phyloP scores from a whole-genome alignment of 2,888 invertebrate genomes.

The Strigamia crassipes region DNA sequence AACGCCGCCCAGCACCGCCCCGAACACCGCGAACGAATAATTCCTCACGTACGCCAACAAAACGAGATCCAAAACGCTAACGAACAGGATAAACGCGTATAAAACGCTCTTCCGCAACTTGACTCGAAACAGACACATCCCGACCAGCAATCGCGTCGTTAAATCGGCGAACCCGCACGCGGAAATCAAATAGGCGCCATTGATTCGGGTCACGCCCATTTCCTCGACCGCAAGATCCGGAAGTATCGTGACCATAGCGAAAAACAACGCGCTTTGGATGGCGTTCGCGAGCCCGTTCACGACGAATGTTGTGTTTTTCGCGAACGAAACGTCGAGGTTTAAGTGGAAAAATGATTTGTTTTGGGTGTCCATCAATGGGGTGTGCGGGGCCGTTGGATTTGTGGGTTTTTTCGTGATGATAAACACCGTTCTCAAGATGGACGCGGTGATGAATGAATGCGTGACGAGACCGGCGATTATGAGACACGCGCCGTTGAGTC shows the following conservation, averaged over 20 bases:
- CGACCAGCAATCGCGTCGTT: neutral
- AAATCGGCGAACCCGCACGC: neutral
- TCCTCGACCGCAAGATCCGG: slow-evolving; percentile 34
- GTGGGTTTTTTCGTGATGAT: too few species aligned
- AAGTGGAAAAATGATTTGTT: neutral
- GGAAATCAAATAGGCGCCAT: slow-evolving; percentile 25
- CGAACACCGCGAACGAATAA: neutral
- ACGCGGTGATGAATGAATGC: neutral
- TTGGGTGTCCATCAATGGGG: neutral
- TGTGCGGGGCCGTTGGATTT: too few species aligned
- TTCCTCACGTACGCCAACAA: neutral
- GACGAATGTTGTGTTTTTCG: neutral
- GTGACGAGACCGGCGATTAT: neutral
- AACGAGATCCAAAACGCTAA: neutral
- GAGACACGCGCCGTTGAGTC: slow-evolving; percentile 5
- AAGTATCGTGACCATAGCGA: slow-evolving; percentile 11
- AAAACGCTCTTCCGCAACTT: neutral
- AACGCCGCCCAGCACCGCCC: neutral
- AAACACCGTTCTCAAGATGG: neutral
- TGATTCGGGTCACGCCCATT: neutral
- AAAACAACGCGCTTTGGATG: neutral
- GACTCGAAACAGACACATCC: neutral
- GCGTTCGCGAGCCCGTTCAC: neutral
- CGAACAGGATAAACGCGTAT: neutral
- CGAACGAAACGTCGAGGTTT: neutral